Conservation (phyloP, 2,113 vertebrate species). For the Rostratula benghalensis region DNA sequence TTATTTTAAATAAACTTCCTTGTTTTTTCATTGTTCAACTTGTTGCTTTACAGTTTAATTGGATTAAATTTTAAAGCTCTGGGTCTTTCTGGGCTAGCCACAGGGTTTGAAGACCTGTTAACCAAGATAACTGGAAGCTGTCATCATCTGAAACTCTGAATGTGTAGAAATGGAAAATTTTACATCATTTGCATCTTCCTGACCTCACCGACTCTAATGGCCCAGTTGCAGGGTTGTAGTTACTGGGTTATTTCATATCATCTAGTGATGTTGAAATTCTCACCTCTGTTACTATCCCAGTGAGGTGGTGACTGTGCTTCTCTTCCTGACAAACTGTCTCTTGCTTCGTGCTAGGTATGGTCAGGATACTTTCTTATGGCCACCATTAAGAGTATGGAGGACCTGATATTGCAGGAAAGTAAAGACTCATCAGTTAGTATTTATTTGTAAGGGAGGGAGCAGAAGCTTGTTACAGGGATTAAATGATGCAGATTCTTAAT, state of each 20-base stretch:
- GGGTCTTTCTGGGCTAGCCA: not conserved
- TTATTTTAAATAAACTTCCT: not conserved
- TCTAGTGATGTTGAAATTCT: not conserved
- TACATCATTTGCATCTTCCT: not conserved
- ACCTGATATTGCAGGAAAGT: not conserved
- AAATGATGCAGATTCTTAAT: not conserved
- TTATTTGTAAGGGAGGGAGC: not conserved
- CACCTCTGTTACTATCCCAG: not conserved
- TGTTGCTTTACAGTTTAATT: not conserved
- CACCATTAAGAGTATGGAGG: not conserved
- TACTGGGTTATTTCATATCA: not conserved
- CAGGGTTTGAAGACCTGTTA: not conserved
- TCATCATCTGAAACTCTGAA: not conserved
- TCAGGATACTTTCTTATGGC: not conserved
- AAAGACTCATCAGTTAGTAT: not conserved
- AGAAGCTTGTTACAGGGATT: not conserved
- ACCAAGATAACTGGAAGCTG: not conserved
- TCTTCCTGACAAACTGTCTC: not conserved
- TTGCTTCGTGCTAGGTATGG: not conserved
- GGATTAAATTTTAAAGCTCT: not conserved
- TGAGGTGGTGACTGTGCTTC: not conserved
- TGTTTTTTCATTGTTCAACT: not conserved
- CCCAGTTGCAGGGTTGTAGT: not conserved
- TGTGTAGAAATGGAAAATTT: not conserved
- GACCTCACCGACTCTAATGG: not conserved